Conservation (phyloP, 2,113 vertebrate genomes). For the Stegastes partitus region DNA sequence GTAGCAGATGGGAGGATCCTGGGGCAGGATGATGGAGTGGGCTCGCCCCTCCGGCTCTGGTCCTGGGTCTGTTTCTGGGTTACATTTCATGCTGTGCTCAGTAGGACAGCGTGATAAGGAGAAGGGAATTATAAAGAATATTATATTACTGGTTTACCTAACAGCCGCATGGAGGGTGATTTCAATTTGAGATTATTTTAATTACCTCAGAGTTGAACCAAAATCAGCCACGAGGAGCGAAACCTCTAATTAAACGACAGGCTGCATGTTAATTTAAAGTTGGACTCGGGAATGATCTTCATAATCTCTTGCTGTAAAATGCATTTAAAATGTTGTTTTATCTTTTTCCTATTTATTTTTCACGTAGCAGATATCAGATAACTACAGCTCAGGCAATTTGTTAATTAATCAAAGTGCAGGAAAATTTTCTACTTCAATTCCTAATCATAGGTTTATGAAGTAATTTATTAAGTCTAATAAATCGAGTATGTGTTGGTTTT, state of each 20-base stretch:
- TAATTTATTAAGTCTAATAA: too few relatives aligned
- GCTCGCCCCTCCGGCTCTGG: conserved; percentile 17
- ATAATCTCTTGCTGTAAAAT: not conserved
- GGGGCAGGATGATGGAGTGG: conserved; percentile 43
- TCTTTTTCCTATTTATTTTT: not conserved
- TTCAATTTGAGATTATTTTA: conserved; percentile 35
- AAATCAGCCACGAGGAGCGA: not conserved
- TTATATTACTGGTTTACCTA: not conserved
- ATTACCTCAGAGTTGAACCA: conserved; percentile 15
- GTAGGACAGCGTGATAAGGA: not conserved
- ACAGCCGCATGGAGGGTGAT: not conserved
- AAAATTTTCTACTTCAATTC: too few relatives aligned
- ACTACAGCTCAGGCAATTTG: too few relatives aligned
- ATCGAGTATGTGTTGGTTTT: too few relatives aligned
- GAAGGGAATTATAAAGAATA: not conserved
- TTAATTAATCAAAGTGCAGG: too few relatives aligned
- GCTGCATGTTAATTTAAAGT: conserved; percentile 1
- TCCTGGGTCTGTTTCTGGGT: conserved; percentile 66
- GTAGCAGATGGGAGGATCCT: conserved; percentile 71
- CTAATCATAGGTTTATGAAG: too few relatives aligned
- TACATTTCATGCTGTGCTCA: conserved; percentile 33
- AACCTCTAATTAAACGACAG: not conserved
- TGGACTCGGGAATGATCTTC: not conserved
- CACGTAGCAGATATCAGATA: too few relatives aligned
- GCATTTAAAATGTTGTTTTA: not conserved